Conservation (phyloP, 2,113 vertebrate genomes). For the Rafetus swinhoei region DNA sequence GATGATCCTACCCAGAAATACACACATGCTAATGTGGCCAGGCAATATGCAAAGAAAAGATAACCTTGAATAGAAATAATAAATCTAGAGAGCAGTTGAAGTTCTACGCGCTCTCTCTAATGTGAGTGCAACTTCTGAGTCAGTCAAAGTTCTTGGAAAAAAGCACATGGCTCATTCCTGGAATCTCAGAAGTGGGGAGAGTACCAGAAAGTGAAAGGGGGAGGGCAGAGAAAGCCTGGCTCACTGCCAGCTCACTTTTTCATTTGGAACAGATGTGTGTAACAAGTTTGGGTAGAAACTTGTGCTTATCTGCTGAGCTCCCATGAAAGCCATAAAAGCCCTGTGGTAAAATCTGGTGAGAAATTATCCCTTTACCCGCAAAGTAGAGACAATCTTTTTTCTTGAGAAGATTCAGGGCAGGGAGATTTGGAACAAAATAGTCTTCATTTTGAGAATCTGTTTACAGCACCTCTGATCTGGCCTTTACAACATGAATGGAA, state of each 20-base stretch:
- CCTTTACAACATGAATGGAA: neutral
- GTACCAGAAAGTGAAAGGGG: neutral
- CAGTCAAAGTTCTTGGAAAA: slow-evolving; percentile 12
- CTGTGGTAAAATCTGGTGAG: slow-evolving; percentile 37
- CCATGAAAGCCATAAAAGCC: slow-evolving; percentile 24
- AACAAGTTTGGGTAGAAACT: slow-evolving; percentile 39
- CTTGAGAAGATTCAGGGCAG: neutral
- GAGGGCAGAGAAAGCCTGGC: neutral
- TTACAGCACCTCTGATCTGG: neutral
- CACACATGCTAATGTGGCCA: neutral
- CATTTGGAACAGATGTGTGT: slow-evolving; percentile 35
- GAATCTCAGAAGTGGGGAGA: accelerated
- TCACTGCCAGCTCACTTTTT: slow-evolving; percentile 45
- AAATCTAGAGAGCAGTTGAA: neutral
- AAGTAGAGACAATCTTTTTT: neutral
- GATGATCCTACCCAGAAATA: neutral
- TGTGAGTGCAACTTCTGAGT: neutral
- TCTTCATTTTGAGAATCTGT: neutral
- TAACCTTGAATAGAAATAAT: slow-evolving; percentile 30
- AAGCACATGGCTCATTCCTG: accelerated
- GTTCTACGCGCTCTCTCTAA: neutral
- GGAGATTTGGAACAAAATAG: neutral
- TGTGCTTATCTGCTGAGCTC: slow-evolving; percentile 34
- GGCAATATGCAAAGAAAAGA: neutral
- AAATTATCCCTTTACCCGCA: slow-evolving; percentile 26